phyloP scores from a whole-genome alignment of 2,888 invertebrate genomes.

The Lepidochitona cinerea region DNA sequence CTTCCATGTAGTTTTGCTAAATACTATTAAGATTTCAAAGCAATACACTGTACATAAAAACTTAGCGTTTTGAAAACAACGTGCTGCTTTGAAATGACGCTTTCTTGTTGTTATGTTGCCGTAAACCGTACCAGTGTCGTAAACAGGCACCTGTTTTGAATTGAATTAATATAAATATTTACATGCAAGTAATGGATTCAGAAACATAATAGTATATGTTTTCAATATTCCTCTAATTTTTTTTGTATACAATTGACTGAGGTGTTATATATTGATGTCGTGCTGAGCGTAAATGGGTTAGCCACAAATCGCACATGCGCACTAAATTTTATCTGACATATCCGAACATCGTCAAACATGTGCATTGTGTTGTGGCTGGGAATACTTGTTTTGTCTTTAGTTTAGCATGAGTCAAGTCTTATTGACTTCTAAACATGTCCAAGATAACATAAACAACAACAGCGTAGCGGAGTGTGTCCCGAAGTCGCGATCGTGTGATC shows the following conservation, averaged over 20 bases:
- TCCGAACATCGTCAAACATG: constrained; percentile 1
- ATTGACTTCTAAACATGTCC: constrained; percentile 4
- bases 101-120: neutral
- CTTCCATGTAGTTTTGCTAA: no score
- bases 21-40: no score
- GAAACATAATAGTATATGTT: no score
- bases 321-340: neutral
- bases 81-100: no score
- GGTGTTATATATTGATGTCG: neutral
- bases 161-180: no score
- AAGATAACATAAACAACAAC: constrained; percentile 8
- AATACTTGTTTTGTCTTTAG: neutral
- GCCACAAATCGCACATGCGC: neutral
- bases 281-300: neutral
- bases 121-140: neutral
- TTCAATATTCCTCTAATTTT: no score
- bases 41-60: no score
- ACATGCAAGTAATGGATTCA: no score
- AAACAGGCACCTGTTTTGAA: neutral
- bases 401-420: constrained; percentile 7
- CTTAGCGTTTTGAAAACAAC: no score
- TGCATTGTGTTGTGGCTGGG: neutral
- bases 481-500: neutral
- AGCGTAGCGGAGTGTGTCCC: neutral
- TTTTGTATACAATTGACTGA: no score